A percentile compares a stretch with the other conserved stretches of the same genome.
These are phyloP conservation scores for Heliocidaris erythrogramma DNA, from an alignment of 35 echinoderm and acorn worm genomes.

Conservation along the genomic window DNA sequence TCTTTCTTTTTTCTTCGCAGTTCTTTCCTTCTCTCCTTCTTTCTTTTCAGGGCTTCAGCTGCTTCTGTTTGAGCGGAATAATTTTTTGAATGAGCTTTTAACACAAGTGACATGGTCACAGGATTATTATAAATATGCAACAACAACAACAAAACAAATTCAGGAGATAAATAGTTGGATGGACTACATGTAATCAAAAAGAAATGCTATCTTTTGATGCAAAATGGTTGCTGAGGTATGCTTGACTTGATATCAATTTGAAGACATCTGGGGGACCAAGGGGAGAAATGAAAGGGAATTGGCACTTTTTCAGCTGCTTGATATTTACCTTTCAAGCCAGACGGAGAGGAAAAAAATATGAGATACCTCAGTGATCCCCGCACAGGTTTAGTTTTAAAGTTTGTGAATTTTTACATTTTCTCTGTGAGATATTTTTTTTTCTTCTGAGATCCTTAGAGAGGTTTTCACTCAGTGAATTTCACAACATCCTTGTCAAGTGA, in stretches of 20 bases:
- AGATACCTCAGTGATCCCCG: too few relatives aligned
- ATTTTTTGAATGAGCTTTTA: not conserved
- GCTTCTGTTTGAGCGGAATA: not conserved
- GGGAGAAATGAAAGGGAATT: too few relatives aligned
- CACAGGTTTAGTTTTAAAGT: not conserved
- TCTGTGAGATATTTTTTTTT: not conserved
- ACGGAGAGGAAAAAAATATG: too few relatives aligned
- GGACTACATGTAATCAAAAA: too few relatives aligned
- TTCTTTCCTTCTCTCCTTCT: constrained; percentile 28
- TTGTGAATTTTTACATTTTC: not conserved
- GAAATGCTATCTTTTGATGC: too few relatives aligned
- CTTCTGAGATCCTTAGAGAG: not conserved
- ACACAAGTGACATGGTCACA: not conserved
- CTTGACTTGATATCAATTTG: too few relatives aligned
- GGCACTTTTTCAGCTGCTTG: too few relatives aligned
- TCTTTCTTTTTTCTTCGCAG: constrained; percentile 8
- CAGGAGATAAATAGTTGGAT: too few relatives aligned
- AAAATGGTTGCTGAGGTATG: too few relatives aligned
- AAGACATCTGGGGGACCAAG: too few relatives aligned
- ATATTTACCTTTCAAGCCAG: too few relatives aligned
- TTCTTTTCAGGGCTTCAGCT: not conserved
- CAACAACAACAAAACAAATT: too few relatives aligned
- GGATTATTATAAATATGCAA: not conserved
- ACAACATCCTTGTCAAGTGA: not conserved
- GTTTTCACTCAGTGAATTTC: not conserved